Conservation (phyloP, 2,113 vertebrate species). For the Larimichthys crocea region DNA sequence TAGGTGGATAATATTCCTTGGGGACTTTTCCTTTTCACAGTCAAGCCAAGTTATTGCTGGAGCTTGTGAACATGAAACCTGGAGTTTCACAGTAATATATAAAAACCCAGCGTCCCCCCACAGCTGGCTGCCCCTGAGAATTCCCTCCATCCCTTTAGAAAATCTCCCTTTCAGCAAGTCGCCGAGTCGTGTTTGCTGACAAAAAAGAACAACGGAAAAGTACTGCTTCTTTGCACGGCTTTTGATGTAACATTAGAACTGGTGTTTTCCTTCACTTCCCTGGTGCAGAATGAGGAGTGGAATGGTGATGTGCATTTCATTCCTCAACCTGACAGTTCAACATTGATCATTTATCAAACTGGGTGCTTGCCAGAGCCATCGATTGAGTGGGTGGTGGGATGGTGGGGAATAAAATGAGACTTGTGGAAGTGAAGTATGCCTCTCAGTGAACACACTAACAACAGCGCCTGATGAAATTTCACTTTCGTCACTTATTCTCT, state of each 20-base stretch:
- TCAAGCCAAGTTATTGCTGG: constrained; percentile 11
- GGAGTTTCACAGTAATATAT: not conserved
- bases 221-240: not conserved
- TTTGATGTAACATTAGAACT: constrained; percentile 37
- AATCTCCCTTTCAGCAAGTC: constrained; percentile 46
- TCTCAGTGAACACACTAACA: constrained; percentile 2
- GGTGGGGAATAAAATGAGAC: constrained; percentile 48
- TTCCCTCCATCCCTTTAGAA: constrained; percentile 21
- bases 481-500: not conserved
- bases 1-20: constrained; percentile 1
- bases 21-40: constrained; percentile 12
- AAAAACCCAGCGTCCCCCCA: constrained; percentile 11
- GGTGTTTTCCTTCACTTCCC: constrained; percentile 44
- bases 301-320: constrained; percentile 64
- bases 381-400: constrained; percentile 43
- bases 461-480: constrained; percentile 26
- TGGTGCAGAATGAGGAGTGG: constrained; percentile 13
- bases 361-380: constrained; percentile 53
- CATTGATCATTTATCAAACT: constrained; percentile 76
- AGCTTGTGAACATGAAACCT: constrained; percentile 28
- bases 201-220: constrained; percentile 24
- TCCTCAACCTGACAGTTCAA: constrained; percentile 74
- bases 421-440: constrained; percentile 48
- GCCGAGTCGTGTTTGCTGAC: constrained; percentile 15
- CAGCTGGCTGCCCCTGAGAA: constrained; percentile 45